A percentile compares a stretch with the other conserved stretches of the same genome.
These are phyloP conservation scores for Syngnathus rostellatus DNA, from an alignment of 2,797 vertebrate species.

Conservation along the genomic window DNA sequence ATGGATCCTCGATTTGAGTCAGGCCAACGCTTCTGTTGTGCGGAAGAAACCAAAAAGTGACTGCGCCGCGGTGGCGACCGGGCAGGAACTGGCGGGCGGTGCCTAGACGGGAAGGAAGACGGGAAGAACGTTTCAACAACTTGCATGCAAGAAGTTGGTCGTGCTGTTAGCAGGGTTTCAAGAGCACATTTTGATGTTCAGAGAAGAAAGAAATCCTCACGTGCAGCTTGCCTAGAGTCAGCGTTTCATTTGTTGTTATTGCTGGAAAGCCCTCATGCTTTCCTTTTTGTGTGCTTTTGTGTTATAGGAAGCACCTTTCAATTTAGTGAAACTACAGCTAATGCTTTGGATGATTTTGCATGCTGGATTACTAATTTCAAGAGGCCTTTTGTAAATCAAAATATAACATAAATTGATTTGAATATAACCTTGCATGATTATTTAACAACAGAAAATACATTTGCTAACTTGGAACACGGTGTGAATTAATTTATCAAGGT, in stretches of 20 bases:
- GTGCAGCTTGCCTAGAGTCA: not conserved
- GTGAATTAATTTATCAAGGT: too few species aligned
- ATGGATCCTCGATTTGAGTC: conserved; percentile 70
- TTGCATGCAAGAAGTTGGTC: not conserved
- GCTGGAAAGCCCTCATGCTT: not conserved
- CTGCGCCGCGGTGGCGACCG: conserved; percentile 10
- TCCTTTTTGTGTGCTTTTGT: not conserved
- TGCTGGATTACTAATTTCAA: not conserved
- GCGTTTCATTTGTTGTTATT: not conserved
- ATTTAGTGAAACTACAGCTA: not conserved
- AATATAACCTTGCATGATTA: not conserved
- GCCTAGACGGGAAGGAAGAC: conserved; percentile 38
- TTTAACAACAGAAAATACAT: not conserved
- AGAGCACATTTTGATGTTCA: not conserved
- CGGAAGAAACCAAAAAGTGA: conserved; percentile 54
- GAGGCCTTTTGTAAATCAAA: not conserved
- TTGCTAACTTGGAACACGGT: too few species aligned
- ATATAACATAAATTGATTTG: not conserved
- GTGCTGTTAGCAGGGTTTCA: not conserved
- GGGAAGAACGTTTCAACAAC: conserved; percentile 19
- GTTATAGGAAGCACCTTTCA: too few species aligned
- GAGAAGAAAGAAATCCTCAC: not conserved
- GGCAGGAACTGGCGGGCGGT: conserved; percentile 35
- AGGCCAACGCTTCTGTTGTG: conserved; percentile 15
- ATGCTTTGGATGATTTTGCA: not conserved